Conservation (phyloP, 1,140 invertebrate species). For the Drosophila nannoptera region DNA sequence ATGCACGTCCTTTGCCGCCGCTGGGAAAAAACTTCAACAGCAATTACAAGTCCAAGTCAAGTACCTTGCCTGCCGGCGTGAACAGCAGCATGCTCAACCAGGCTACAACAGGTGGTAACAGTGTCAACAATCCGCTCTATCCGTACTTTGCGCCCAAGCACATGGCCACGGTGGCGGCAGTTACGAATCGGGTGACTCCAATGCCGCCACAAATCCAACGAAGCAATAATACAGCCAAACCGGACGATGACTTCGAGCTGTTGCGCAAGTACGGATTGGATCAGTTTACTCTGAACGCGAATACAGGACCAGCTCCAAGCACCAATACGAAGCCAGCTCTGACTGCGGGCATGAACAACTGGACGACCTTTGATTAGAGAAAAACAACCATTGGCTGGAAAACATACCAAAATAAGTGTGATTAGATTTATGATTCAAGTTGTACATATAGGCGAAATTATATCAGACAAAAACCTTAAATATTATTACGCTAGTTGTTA, state of each 20-base stretch:
- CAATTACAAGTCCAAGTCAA: slow-evolving; percentile 68
- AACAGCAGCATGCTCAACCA: slow-evolving; percentile 70
- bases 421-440: slow-evolving; percentile 58
- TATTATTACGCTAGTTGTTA: slow-evolving; percentile 43
- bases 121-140: slow-evolving; percentile 82
- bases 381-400: slow-evolving; percentile 27
- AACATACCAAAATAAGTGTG: slow-evolving; percentile 73
- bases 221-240: slow-evolving; percentile 35
- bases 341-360: slow-evolving; percentile 66
- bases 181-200: slow-evolving; percentile 49
- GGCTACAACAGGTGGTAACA: slow-evolving; percentile 17
- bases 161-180: slow-evolving; percentile 65
- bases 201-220: slow-evolving; percentile 54
- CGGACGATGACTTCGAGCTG: slow-evolving; percentile 80
- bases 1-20: slow-evolving; percentile 71
- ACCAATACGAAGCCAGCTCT: slow-evolving; percentile 29
- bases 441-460: slow-evolving; percentile 44
- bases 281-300: slow-evolving; percentile 69
- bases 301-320: slow-evolving; percentile 34
- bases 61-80: slow-evolving; percentile 79
- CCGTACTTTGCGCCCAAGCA: slow-evolving; percentile 81
- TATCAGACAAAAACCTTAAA: slow-evolving; percentile 53
- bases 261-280: slow-evolving; percentile 82
- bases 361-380: slow-evolving; percentile 74
- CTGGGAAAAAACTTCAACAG: slow-evolving; percentile 59